Percentiles rank a stretch among this genome's conserved stretches.
Evolutionary conservation across 2,888 invertebrate species (phyloP).

Genomic region (Tetrapedia diversipes): DNA sequence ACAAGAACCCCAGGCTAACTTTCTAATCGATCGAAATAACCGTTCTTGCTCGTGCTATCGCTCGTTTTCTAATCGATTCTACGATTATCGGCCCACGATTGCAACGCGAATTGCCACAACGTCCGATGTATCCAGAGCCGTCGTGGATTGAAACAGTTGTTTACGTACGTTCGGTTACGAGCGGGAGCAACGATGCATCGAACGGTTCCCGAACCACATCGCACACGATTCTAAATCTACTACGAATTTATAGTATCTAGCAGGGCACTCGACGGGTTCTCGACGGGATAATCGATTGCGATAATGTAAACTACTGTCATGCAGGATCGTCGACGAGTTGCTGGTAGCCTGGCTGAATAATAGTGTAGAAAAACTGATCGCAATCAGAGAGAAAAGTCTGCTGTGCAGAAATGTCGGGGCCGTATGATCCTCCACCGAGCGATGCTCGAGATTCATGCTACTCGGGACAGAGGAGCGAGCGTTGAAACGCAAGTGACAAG

Average conservation of each 20-base stretch:
- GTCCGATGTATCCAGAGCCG: too few species aligned
- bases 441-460: background rate
- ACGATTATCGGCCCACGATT: too few species aligned
- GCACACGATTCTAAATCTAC: background rate
- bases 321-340: constrained; percentile 2
- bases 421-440: background rate
- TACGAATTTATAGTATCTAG: background rate
- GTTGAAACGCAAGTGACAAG: background rate
- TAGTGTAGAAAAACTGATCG: too few species aligned
- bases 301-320: constrained; percentile 7
- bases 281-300: too few species aligned
- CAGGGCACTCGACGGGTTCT: background rate
- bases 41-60: too few species aligned
- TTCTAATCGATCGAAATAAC: constrained; percentile 12
- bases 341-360: background rate
- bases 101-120: too few species aligned
- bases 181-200: too few species aligned
- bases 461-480: background rate
- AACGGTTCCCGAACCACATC: background rate
- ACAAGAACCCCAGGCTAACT: background rate
- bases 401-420: background rate
- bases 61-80: background rate
- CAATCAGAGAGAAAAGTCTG: background rate
- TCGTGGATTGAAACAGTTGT: too few species aligned
- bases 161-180: too few species aligned